Conservation (phyloP, 2,797 vertebrate species). For the Acrossocheilus fasciatus region DNA sequence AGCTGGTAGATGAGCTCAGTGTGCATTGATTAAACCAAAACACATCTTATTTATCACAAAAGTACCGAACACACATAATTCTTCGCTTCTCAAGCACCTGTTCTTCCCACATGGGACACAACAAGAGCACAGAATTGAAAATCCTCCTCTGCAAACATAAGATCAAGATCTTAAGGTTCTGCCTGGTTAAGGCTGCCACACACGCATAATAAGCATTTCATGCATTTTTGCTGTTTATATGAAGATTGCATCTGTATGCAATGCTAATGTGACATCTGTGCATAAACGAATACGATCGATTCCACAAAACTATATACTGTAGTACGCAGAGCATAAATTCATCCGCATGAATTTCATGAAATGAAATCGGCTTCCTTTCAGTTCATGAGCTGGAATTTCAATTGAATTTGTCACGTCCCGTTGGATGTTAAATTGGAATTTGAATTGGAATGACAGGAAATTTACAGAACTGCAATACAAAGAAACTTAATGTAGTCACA, state of each 20-base stretch:
- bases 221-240: not conserved
- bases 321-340: not conserved
- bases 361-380: not conserved
- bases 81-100: constrained; percentile 40
- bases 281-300: not conserved
- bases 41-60: constrained; percentile 36
- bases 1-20: constrained; percentile 40
- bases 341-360: not conserved
- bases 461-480: not conserved
- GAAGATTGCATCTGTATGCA: not conserved
- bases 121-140: constrained; percentile 32
- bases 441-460: not conserved
- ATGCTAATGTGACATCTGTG: constrained; percentile 23
- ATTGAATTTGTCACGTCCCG: not conserved
- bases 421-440: not conserved
- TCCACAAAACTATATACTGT: not conserved
- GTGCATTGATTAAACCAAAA: constrained; percentile 44
- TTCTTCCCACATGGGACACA: constrained; percentile 42
- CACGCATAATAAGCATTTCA: not conserved
- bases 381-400: not conserved
- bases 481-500: not conserved
- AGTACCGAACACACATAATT: constrained; percentile 36
- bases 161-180: constrained; percentile 26
- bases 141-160: constrained; percentile 12
- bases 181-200: constrained; percentile 28